Evolutionary conservation across 2,888 invertebrate species (phyloP).

Genomic region (Eubasilissa splendida): DNA sequence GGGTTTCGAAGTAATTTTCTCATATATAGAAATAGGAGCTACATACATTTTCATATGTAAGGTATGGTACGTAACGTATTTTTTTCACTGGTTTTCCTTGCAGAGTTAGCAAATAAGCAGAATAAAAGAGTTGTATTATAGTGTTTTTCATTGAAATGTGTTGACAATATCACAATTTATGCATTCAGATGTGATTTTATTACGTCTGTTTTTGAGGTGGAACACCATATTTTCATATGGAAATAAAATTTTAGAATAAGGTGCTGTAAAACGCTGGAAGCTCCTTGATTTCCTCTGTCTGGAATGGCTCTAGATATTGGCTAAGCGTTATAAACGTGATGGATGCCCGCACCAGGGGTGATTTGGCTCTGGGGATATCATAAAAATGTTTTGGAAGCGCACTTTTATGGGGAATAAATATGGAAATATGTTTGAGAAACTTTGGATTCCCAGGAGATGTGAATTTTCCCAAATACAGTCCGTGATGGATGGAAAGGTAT

Average conservation of each 20-base stretch:
- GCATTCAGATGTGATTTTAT: not conserved
- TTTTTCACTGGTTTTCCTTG: too few relatives aligned
- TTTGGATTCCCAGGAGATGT: too few relatives aligned
- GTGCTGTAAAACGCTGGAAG: not conserved
- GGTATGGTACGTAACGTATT: too few relatives aligned
- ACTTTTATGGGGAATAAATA: slow-evolving; percentile 27
- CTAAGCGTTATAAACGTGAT: slow-evolving; percentile 18
- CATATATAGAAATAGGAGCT: too few relatives aligned
- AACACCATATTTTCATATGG: not conserved
- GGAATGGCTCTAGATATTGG: slow-evolving; percentile 12
- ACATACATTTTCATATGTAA: too few relatives aligned
- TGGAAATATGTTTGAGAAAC: not conserved
- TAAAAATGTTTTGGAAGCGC: slow-evolving; percentile 21
- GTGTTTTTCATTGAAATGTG: not conserved
- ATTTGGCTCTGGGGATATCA: slow-evolving; percentile 6
- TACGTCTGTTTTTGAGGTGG: slow-evolving; percentile 1
- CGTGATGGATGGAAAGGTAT: too few relatives aligned
- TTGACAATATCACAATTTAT: not conserved
- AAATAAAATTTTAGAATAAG: slow-evolving; percentile 19
- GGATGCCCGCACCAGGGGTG: slow-evolving; percentile 3
- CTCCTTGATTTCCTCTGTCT: not conserved
- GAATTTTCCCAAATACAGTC: too few relatives aligned
- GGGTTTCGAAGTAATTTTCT: too few relatives aligned
- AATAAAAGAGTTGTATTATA: too few relatives aligned
- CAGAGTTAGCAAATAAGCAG: too few relatives aligned